Base-by-base conservation (phyloP, 2,797 vertebrate genomes). In the Gymnopithys bicolor region DNA sequence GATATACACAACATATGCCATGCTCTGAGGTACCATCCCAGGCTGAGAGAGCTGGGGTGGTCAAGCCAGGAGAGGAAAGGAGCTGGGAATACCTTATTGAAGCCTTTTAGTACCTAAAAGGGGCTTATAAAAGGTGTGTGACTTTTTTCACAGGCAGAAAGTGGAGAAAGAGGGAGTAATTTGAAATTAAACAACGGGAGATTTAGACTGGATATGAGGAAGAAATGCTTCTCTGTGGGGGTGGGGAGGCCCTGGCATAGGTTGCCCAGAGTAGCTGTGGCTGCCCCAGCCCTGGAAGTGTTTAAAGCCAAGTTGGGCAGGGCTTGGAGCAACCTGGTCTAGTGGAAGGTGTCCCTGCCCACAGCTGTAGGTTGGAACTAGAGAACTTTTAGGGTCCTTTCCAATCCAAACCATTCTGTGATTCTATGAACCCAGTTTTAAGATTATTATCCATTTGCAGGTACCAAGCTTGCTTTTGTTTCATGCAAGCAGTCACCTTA, bases 391-490 rank as follows among this genome's bases (percentile, higher is more conserved):
- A 48, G 30, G 11, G 5, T 24, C 28, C 19, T 24, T 79, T 66
- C 59, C 52, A 66, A 32, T 7, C 52, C 67, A 28, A 59, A 41
- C 22, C 22, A 35, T 53, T 35, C 52, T 46, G 22, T 27, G 22
- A 6, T 11, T 59, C 21, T 1, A 7, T 8, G 17, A 39, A 10
- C 12, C 17, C 37, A 0, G 2, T n/a, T 21, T 43, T 39, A 39
- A 48, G 37, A 60, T 45, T 12, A 35, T 24, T 76, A 63, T 9
- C 33, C 30, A 16, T 51, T 11, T 69, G 39, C 35, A 85, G 28
- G 25, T 43, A 59, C 28, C 41, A 43, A 39, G 35, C 51, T 16
- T 70, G 32, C 25, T 58, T 70, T 74, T 45, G 28, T 18, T 55
- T 75, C 33, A 22, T 35, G 39, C 17, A 27, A 77, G 45, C 28